Evolutionary conservation across 1,140 invertebrate genomes (phyloP).

Genomic region (Argopecten irradians): DNA sequence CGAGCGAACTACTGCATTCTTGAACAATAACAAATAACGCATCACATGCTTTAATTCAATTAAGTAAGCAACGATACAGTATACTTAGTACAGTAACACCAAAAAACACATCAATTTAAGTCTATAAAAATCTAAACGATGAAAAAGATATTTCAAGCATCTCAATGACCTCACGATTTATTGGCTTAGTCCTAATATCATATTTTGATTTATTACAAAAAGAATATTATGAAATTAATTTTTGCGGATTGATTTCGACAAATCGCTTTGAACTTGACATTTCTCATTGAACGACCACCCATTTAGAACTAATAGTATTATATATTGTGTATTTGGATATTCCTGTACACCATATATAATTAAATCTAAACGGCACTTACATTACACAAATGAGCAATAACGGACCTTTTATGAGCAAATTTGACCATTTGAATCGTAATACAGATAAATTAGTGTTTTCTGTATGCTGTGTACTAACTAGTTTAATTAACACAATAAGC

Average conservation of each 20-base stretch:
- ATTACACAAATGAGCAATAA: background rate
- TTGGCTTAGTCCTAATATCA: background rate
- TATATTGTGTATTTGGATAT: background rate
- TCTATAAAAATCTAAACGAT: background rate
- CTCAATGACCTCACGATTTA: background rate
- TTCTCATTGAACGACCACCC: background rate
- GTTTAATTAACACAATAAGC: no score
- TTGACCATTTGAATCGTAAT: background rate
- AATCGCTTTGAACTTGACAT: background rate
- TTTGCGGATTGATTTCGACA: background rate
- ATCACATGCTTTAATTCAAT: constrained; percentile 11
- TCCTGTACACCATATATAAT: background rate
- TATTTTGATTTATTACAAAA: background rate
- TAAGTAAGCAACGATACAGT: background rate
- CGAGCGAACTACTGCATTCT: background rate
- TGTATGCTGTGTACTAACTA: no score
- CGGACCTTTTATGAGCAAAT: background rate
- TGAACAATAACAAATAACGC: constrained; percentile 11
- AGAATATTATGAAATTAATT: background rate
- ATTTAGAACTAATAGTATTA: background rate
- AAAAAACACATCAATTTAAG: constrained; percentile 8
- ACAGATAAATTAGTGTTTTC: no score
- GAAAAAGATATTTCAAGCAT: background rate
- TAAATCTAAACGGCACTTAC: background rate
- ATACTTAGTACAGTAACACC: background rate